Conservation (phyloP, 1,140 invertebrate genomes). For the Drosophila virilis region DNA sequence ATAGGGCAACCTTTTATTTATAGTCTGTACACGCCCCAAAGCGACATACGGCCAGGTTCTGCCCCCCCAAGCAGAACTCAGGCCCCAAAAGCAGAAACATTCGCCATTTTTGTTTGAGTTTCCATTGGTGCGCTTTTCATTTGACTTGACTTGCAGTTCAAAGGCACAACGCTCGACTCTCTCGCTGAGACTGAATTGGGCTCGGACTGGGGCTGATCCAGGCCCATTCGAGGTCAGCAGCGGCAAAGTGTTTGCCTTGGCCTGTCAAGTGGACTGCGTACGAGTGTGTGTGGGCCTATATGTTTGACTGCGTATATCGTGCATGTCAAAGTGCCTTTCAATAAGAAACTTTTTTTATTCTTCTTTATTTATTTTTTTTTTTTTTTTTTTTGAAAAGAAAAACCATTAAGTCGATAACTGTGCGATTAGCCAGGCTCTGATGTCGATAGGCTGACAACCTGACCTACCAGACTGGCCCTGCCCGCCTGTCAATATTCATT, state of each 20-base stretch:
- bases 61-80: neutral
- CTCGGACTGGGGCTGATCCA: constrained; percentile 27
- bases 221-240: constrained; percentile 59
- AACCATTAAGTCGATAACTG: constrained; percentile 80
- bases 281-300: constrained; percentile 20
- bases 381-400: constrained; percentile 42
- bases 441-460: constrained; percentile 63
- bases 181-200: neutral
- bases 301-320: constrained; percentile 48
- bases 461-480: constrained; percentile 21
- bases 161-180: constrained; percentile 46
- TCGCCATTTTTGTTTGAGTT: constrained; percentile 70
- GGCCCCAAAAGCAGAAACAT: constrained; percentile 39
- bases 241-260: constrained; percentile 50
- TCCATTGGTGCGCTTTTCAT: constrained; percentile 70
- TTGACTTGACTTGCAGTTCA: constrained; percentile 80
- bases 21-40: constrained; percentile 54
- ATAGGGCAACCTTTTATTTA: constrained; percentile 77
- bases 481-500: constrained; percentile 77
- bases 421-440: constrained; percentile 78
- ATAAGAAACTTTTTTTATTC: constrained; percentile 32
- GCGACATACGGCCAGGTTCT: constrained; percentile 25
- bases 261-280: constrained; percentile 62
- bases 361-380: constrained; percentile 13
- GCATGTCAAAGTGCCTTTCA: constrained; percentile 73